These are phyloP conservation scores for Apis mellifera DNA, from an alignment of 1,140 invertebrate species.

Conservation along the genomic window DNA sequence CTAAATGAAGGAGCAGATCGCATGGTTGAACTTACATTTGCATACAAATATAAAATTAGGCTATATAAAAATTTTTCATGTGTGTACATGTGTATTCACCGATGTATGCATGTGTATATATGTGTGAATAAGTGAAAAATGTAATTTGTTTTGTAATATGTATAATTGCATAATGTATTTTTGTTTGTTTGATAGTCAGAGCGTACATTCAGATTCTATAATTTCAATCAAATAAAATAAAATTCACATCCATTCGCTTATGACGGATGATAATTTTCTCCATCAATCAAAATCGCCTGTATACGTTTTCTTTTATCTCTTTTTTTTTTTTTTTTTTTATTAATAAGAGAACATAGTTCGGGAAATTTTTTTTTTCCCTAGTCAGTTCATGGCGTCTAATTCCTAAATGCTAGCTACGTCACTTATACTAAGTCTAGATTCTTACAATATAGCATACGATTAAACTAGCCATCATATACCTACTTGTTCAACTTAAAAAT, in stretches of 20 bases:
- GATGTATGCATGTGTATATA: slow-evolving; percentile 43
- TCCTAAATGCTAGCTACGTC: slow-evolving; percentile 78
- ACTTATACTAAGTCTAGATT: slow-evolving; percentile 76
- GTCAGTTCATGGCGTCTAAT: slow-evolving; percentile 80
- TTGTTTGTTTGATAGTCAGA: slow-evolving; percentile 50
- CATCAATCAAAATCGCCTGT: slow-evolving; percentile 69
- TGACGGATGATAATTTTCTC: slow-evolving; percentile 66
- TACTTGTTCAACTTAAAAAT: slow-evolving; percentile 78
- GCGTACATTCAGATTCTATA: slow-evolving; percentile 50
- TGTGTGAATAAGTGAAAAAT: slow-evolving; percentile 13
- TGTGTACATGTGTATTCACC: slow-evolving; percentile 34
- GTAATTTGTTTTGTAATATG: not conserved
- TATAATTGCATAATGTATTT: slow-evolving; percentile 28
- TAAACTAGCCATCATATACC: slow-evolving; percentile 78
- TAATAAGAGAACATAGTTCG: slow-evolving; percentile 78
- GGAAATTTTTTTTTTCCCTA: slow-evolving; percentile 78
- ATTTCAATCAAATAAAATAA: slow-evolving; percentile 76
- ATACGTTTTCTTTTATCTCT: slow-evolving; percentile 38
- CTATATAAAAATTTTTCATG: slow-evolving; percentile 73
- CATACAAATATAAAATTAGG: slow-evolving; percentile 77
- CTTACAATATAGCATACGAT: slow-evolving; percentile 56
- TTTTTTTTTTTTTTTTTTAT: slow-evolving; percentile 49
- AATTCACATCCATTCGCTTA: slow-evolving; percentile 74
- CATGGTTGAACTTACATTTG: slow-evolving; percentile 60
- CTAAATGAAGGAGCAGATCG: slow-evolving; percentile 48